phyloP scores from a whole-genome alignment of 2,888 invertebrate species.

The Ptychoptera contaminata region DNA sequence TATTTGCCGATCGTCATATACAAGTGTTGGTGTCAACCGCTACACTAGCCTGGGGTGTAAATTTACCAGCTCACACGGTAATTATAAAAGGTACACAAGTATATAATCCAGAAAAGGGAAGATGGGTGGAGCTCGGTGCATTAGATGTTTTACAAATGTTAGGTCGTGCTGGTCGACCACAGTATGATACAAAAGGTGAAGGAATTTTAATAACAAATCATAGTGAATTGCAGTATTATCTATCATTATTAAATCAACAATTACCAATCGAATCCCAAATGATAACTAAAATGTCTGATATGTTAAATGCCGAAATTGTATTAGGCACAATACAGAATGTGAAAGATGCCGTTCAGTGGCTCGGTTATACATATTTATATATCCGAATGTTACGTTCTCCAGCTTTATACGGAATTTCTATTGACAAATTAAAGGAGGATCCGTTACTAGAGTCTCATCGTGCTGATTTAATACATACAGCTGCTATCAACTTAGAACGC shows the following conservation, averaged over 20 bases:
- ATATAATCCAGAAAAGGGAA: conserved; percentile 94
- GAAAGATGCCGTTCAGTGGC: conserved; percentile 77
- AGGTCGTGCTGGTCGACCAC: conserved; percentile 94
- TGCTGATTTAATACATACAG: conserved; percentile 91
- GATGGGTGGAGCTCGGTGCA: conserved; percentile 96
- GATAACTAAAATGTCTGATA: conserved; percentile 82
- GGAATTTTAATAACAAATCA: conserved; percentile 97
- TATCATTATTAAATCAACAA: conserved; percentile 94
- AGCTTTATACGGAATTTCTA: conserved; percentile 72
- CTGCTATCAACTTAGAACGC: conserved; percentile 78
- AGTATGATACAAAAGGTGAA: conserved; percentile 95
- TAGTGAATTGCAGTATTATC: conserved; percentile 94
- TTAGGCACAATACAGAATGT: conserved; percentile 82
- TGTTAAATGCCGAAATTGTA: conserved; percentile 96
- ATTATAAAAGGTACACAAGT: conserved; percentile 92
- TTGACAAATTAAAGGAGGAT: conserved; percentile 68
- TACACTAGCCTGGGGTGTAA: conserved; percentile 98
- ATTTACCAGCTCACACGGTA: conserved; percentile 96
- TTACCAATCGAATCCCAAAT: conserved; percentile 96
- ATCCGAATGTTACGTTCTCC: conserved; percentile 88
- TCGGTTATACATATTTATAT: conserved; percentile 94
- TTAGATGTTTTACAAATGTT: conserved; percentile 97
- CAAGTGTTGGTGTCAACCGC: conserved; percentile 97
- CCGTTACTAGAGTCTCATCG: conserved; percentile 72
- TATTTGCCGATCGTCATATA: conserved; percentile 96